Conservation (phyloP, 1,140 invertebrate genomes). For the Pissodes strobi region DNA sequence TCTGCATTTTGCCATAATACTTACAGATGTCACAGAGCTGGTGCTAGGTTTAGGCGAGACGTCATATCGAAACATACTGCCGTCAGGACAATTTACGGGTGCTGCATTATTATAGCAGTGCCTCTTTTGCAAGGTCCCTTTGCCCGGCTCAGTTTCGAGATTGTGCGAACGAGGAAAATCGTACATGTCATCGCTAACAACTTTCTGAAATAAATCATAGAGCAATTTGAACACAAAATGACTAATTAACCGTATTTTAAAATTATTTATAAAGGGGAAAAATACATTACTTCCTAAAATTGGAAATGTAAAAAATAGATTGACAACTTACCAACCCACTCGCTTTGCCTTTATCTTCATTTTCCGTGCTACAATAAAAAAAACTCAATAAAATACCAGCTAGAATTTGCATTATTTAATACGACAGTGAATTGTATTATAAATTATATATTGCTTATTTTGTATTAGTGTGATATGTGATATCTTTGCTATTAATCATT, state of each 20-base stretch:
- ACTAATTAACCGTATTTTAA: not conserved
- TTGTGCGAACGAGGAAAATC: constrained; percentile 73
- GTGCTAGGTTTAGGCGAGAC: constrained; percentile 53
- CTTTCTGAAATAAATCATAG: constrained; percentile 21
- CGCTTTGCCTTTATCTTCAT: constrained; percentile 10
- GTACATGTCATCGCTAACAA: constrained; percentile 67
- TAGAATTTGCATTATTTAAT: too few species aligned
- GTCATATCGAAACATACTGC: constrained; percentile 63
- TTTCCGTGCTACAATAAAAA: constrained; percentile 23
- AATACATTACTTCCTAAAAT: too few species aligned
- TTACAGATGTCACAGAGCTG: constrained; percentile 40
- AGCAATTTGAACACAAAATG: not conserved
- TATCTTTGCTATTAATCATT: too few species aligned
- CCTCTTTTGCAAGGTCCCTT: constrained; percentile 46
- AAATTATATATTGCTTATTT: too few species aligned
- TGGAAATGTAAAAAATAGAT: too few species aligned
- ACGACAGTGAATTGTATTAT: too few species aligned
- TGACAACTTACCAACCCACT: constrained; percentile 4
- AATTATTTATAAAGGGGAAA: too few species aligned
- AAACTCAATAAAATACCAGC: too few species aligned
- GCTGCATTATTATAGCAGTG: constrained; percentile 77
- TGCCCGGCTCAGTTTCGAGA: constrained; percentile 48
- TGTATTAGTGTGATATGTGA: too few species aligned
- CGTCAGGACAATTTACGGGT: constrained; percentile 61
- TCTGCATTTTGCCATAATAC: not conserved